Evolutionary conservation across 2,888 invertebrate genomes (phyloP), one percentile per base, ranked within the genome.

Genomic region (Drosophila meridionalis): DNA sequence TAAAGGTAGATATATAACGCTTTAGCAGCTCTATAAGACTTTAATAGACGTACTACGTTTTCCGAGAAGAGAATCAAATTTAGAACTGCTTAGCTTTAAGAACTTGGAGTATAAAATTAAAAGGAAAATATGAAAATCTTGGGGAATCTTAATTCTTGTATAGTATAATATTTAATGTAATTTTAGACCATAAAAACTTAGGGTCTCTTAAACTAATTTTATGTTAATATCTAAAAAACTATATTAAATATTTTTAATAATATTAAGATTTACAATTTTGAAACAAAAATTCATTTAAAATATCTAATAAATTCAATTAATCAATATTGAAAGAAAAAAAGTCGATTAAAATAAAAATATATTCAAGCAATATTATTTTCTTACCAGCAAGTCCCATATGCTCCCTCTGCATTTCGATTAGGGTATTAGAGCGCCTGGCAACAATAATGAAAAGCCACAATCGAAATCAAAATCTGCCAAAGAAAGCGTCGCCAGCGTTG

Each of bases 391-490:
- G 59, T 36, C 32, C n/a, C 32, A 67, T 47, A 45, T 47, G 53
- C 75, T 58, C 47, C 0, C 2, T 2, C 30, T 59, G 0, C n/a
- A 3, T 1, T 52, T 11, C 26, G 14, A 11, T 7, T 14, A 57
- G 56, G 20, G 3, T 26, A 1, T 2, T 9, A 36, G 32, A 14
- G 30, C 63, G 56, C 48, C 26, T 60, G 4, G 30, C 5, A 59
- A 58, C 59, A 67, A 38, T 48, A 62, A 52, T 38, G 52, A 59
- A 63, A 57, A 20, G 8, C 58, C 43, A 50, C 42, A 57, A 70
- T 79, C 66, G 32, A 71, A 79, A 74, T 78, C 62, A 66, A 66
- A 80, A 81, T 70, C 60, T 47, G 60, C 64, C 42, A 40, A 73
- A 68, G 59, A 74, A 73, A 73, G 63, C 78, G 11, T 63, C 67